These are phyloP conservation scores for Ophthalmotilapia sp. DNA, from an alignment of 2,113 vertebrate genomes.

Conservation along the genomic window DNA sequence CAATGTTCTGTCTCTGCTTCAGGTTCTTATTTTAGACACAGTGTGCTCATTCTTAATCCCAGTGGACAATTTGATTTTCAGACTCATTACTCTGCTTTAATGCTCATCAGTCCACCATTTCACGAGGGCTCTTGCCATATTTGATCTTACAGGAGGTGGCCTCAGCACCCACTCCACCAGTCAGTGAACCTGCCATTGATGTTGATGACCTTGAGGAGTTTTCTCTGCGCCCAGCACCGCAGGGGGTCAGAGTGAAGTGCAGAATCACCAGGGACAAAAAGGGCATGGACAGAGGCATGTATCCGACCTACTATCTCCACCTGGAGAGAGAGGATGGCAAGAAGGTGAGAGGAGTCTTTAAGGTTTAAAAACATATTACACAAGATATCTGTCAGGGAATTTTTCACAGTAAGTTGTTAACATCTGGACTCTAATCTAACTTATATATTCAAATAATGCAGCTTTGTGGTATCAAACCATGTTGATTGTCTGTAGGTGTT, in stretches of 20 bases:
- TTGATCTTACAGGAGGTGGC: constrained; percentile 80
- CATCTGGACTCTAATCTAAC: not conserved
- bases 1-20: not conserved
- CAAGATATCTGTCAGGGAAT: not conserved
- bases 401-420: not conserved
- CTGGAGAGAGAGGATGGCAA: constrained; percentile 96
- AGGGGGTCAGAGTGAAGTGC: constrained; percentile 92
- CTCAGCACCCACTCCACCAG: constrained; percentile 85
- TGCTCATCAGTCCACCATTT: not conserved
- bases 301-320: constrained; percentile 98
- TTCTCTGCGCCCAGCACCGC: constrained; percentile 86
- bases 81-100: constrained; percentile 39
- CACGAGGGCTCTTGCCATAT: not conserved
- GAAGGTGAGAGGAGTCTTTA: constrained; percentile 77
- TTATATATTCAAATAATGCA: not conserved
- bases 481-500: not conserved
- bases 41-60: constrained; percentile 45
- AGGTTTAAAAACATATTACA: not conserved
- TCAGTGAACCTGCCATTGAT: constrained; percentile 80
- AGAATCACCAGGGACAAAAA: constrained; percentile 98
- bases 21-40: constrained; percentile 44
- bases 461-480: not conserved
- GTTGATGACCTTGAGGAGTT: constrained; percentile 95
- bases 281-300: constrained; percentile 99
- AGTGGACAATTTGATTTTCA: constrained; percentile 28